Percentiles rank a stretch among this genome's conserved stretches.
phyloP scores from a whole-genome alignment of 2,113 vertebrate genomes.

The Taxidea taxus region DNA sequence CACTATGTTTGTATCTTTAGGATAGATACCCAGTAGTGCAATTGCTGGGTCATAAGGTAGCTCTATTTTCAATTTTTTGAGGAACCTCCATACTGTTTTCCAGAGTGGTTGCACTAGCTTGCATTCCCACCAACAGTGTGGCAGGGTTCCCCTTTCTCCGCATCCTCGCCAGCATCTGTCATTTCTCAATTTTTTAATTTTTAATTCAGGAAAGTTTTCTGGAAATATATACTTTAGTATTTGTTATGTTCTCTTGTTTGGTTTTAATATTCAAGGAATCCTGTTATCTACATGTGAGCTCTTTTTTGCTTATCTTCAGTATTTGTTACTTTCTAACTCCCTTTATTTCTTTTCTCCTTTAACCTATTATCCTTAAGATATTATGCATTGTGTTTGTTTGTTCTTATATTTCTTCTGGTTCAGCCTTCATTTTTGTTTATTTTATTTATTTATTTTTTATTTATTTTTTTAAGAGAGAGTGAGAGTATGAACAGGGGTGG shows the following conservation, averaged over 20 bases:
- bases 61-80: no score
- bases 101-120: no score
- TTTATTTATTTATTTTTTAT: not conserved
- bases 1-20: no score
- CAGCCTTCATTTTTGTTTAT: not conserved
- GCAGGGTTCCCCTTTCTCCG: no score
- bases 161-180: no score
- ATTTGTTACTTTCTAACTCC: not conserved
- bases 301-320: not conserved
- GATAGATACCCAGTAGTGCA: no score
- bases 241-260: not conserved
- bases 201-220: not conserved
- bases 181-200: not conserved
- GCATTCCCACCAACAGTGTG: no score
- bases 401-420: not conserved
- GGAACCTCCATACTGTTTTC: no score
- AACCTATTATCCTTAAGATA: not conserved
- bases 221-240: not conserved
- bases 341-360: not conserved
- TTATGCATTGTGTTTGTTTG: not conserved
- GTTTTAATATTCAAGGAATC: not conserved
- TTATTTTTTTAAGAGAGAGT: not conserved
- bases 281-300: not conserved
- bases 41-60: no score
- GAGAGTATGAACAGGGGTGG: not conserved